Percentiles rank a stretch among this genome's conserved stretches.
phyloP scores from a whole-genome alignment of 23 tunicate genomes.

The Phallusia fumigata region DNA sequence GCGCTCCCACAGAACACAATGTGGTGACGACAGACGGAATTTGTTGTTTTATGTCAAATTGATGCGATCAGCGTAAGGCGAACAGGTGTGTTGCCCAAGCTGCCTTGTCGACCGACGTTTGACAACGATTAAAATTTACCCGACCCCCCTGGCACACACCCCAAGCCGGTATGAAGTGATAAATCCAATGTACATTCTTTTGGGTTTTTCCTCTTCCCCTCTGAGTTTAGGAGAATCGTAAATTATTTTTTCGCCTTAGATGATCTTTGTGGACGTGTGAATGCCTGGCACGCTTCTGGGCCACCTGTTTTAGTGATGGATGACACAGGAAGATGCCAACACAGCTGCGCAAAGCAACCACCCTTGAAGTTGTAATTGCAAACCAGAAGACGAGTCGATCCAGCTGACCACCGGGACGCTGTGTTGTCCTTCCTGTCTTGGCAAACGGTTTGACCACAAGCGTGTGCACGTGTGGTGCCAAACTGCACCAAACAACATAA shows the following conservation, averaged over 20 bases:
- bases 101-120: background rate
- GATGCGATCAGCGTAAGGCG: background rate
- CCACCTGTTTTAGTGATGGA: background rate
- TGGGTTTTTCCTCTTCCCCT: no score
- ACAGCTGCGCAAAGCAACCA: slow-evolving; percentile 1
- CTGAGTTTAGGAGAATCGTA: no score
- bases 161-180: background rate
- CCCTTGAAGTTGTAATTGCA: background rate
- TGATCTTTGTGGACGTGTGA: background rate
- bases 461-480: background rate
- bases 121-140: background rate
- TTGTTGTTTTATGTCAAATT: background rate
- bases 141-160: background rate
- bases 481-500: background rate
- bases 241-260: background rate
- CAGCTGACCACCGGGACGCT: background rate
- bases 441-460: background rate
- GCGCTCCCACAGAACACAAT: background rate
- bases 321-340: background rate
- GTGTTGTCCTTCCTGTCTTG: background rate
- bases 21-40: background rate
- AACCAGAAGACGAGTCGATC: background rate
- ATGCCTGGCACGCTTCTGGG: background rate
- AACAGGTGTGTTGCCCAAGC: background rate
- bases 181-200: background rate